Base-by-base conservation (phyloP, 2,888 invertebrate genomes). In the Tetragnatha montana region DNA sequence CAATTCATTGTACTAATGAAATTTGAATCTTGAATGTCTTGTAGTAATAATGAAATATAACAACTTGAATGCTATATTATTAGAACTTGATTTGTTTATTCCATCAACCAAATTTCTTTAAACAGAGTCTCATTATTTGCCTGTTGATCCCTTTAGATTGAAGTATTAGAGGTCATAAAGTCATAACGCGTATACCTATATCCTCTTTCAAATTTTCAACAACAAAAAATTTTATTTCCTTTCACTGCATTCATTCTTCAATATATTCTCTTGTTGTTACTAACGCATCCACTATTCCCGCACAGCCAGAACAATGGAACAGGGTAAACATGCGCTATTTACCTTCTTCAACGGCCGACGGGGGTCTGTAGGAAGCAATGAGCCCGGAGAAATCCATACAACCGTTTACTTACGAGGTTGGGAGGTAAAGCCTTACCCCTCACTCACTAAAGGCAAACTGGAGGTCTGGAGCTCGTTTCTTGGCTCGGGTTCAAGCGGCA, bases 351-450 rank as follows among this genome's bases (percentile, higher is more conserved):
- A 90, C 49, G 0, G 89, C 86, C 8, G 89, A 90, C 19, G 89
- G 86, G 14, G 89, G 89, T 78, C 89, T 87, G 50, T 90, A 90
- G 12, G 89, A 90, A 6, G 89, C 89, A 22, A 90, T 86, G 19
- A 90, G 69, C n/a, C 82, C 89, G 0, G 89, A 90, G 51, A 90
- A 90, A 87, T 90, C 86, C 89, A 90, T 90, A 35, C 35, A 60
- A 60, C 12, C 60, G 75, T 6, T 51, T 74, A 35, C 21, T 19
- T 50, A 6, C 22, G 71, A 51, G 71, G 17, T 19, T 12, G 21
- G 35, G 19, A 8, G 49, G 17, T 50, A 50, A 22, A n/a, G 47
- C 17, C 60, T 82, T 49, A 22, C 60, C 8, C n/a, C n/a, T n/a
- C n/a, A n/a, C n/a, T 60, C n/a, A 47, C 71, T 47, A 10, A 14